These are phyloP conservation scores for Thecocarcelia acutangulata DNA, from an alignment of 2,888 invertebrate genomes.

Conservation along the genomic window DNA sequence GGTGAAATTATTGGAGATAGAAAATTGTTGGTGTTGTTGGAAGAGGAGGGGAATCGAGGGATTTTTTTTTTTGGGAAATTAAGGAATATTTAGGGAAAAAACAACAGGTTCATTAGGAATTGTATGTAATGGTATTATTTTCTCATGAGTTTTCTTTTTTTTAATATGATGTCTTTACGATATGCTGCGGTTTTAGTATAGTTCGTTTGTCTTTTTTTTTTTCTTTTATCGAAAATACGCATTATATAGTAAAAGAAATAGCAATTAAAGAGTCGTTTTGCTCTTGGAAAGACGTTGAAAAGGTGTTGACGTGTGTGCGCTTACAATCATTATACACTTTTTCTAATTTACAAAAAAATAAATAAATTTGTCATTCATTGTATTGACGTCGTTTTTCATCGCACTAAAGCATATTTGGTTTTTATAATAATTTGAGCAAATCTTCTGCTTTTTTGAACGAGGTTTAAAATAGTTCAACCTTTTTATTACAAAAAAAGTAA, in stretches of 20 bases:
- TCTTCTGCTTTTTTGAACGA: constrained; percentile 63
- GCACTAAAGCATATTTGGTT: constrained; percentile 40
- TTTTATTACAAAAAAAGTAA: constrained; percentile 65
- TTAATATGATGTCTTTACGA: not conserved
- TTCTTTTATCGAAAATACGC: constrained; percentile 17
- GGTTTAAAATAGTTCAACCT: constrained; percentile 32
- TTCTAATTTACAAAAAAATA: constrained; percentile 33
- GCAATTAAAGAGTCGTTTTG: constrained; percentile 47
- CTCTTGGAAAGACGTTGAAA: constrained; percentile 71
- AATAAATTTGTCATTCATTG: constrained; percentile 58
- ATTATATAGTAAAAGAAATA: constrained; percentile 56
- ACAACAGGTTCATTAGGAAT: constrained; percentile 7
- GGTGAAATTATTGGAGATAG: constrained; percentile 4
- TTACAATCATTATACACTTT: constrained; percentile 56
- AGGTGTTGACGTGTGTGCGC: constrained; percentile 81
- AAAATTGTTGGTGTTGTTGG: not conserved
- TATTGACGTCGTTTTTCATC: constrained; percentile 32
- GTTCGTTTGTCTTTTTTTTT: not conserved
- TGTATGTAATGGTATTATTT: too few species aligned
- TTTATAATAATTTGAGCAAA: constrained; percentile 71
- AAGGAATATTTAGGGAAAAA: not conserved
- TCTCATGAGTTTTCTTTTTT: not conserved
- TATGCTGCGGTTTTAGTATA: constrained; percentile 9
- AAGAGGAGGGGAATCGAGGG: too few species aligned
- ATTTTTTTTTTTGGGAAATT: too few species aligned